Base-by-base conservation (phyloP, 1,140 invertebrate genomes). In the Drosophila miranda region DNA sequence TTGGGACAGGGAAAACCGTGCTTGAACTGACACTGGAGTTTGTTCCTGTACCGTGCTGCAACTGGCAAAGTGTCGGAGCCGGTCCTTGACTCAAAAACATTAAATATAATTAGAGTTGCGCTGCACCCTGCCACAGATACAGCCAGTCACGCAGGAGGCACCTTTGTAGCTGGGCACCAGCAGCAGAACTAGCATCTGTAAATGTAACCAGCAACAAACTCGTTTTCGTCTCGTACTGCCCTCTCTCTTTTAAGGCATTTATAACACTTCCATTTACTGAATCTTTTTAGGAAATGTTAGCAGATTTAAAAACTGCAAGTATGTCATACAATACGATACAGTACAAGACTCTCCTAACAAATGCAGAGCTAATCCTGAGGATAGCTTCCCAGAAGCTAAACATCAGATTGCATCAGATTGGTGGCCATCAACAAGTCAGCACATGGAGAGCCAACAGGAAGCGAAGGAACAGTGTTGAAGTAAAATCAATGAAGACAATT, bases 401-500 rank as follows among this genome's bases (percentile, higher is more conserved):
- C 68, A 68, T 16, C 16, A 16, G 16, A 16, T 42, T 42, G 44
- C 63, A 48, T 69, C 66, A 68, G 68, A 69, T 69, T 56, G 66
- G 44, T 68, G 63, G 66, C 66, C 66, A 68, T 69, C 66, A 69
- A 69, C 66, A 69, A 69, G 63, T 69, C 66, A 69, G 66, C 66
- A 56, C 66, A 49, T 34, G 43, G 66, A 64, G 69, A 68, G 59
- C 38, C 58, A 67, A 46, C 45, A 34, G 13, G 38, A 34, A 46
- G n/a, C 51, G 26, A 57, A 16, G 55, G 30, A 81, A 48, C 34
- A 38, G 54, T 28, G 43, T 60, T 49, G 53, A 75, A 61, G 68
- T 44, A 70, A 81, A 84, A 84, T 84, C 81, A 86, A 86, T 86
- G 71, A 74, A 86, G 77, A 70, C 73, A 86, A 86, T 84, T 86